Percentiles rank a stretch among this genome's conserved stretches.
Conservation (phyloP, 2,888 invertebrate genomes). For the Drosophila infuscata region DNA sequence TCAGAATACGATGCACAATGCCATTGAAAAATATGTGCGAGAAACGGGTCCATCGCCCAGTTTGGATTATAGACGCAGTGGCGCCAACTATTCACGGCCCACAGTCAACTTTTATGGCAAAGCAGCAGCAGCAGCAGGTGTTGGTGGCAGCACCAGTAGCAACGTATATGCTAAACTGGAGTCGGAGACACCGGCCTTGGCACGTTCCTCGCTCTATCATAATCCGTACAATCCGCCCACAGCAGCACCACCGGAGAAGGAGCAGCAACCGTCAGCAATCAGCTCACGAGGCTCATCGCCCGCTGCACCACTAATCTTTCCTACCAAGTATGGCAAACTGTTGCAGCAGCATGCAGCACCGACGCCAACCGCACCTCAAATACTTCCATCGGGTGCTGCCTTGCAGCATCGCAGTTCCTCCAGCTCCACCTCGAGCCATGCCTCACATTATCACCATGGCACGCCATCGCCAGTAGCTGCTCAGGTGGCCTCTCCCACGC, state of each 20-base stretch:
- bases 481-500: constrained; percentile 74
- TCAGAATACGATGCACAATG: constrained; percentile 68
- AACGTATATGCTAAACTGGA: constrained; percentile 57
- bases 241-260: constrained; percentile 19
- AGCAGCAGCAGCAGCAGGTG: constrained; percentile 22
- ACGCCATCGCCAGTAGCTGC: constrained; percentile 75
- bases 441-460: constrained; percentile 62
- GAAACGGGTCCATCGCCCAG: constrained; percentile 62
- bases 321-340: constrained; percentile 75
- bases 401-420: constrained; percentile 26
- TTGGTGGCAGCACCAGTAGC: constrained; percentile 12
- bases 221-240: constrained; percentile 76
- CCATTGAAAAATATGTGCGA: constrained; percentile 72
- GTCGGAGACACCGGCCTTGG: constrained; percentile 43
- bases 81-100: constrained; percentile 11
- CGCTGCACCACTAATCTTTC: constrained; percentile 65
- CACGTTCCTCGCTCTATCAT: constrained; percentile 71
- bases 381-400: constrained; percentile 16
- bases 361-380: constrained; percentile 10
- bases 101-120: constrained; percentile 37
- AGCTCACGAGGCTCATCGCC: constrained; percentile 41
- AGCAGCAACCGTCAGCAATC: constrained; percentile 2
- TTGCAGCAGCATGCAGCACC: constrained; percentile 51
- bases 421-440: constrained; percentile 26
- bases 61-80: constrained; percentile 56